Percentiles rank a stretch among this genome's conserved stretches.
These are phyloP conservation scores for Numenius phaeopus DNA, from an alignment of 2,797 vertebrate species.

Conservation along the genomic window DNA sequence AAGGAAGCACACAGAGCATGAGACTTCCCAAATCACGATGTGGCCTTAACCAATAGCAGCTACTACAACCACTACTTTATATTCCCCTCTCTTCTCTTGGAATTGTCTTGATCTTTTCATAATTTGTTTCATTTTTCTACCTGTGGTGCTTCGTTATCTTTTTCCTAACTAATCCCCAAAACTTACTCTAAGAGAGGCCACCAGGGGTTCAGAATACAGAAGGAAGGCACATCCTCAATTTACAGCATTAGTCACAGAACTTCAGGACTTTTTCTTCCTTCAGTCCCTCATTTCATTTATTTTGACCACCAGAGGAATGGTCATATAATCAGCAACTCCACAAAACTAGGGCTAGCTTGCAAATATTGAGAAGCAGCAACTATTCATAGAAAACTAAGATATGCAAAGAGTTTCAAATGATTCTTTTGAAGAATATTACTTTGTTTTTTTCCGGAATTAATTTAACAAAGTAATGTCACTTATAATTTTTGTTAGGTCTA, in stretches of 20 bases:
- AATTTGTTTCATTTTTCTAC: background rate
- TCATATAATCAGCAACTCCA: background rate
- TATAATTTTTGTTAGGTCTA: background rate
- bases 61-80: rapidly evolving
- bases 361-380: background rate
- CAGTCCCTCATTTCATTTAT: background rate
- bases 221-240: background rate
- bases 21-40: background rate
- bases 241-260: background rate
- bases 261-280: background rate
- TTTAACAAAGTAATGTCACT: background rate
- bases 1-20: rapidly evolving
- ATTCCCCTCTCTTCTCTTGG: background rate
- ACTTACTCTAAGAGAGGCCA: background rate
- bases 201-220: background rate
- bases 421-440: background rate
- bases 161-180: background rate
- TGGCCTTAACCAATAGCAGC: background rate
- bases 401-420: background rate
- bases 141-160: background rate
- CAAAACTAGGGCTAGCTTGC: background rate
- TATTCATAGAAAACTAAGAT: background rate
- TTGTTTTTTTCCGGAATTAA: background rate
- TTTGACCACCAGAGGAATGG: background rate
- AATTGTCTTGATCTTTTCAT: background rate